These are phyloP conservation scores for Musca domestica DNA, from an alignment of 1,140 invertebrate genomes.

Conservation along the genomic window DNA sequence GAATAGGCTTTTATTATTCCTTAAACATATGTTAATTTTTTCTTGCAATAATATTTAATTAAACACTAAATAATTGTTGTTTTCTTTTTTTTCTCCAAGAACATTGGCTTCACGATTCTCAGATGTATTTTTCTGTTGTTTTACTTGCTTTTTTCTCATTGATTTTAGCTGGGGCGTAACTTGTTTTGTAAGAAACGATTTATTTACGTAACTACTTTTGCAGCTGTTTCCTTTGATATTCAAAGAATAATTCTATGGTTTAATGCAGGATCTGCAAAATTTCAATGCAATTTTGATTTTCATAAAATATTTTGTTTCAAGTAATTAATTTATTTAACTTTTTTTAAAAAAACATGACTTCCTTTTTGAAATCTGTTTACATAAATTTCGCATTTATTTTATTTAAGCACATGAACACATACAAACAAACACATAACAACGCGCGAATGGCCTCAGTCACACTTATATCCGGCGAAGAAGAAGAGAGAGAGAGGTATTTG, in stretches of 20 bases:
- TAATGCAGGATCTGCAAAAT: background rate
- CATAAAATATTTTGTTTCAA: background rate
- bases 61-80: too few relatives aligned
- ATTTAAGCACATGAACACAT: background rate
- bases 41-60: too few relatives aligned
- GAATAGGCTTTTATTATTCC: too few relatives aligned
- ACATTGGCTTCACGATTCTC: too few relatives aligned
- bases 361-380: too few relatives aligned
- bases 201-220: constrained; percentile 29
- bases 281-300: background rate
- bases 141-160: background rate
- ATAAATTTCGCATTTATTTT: background rate
- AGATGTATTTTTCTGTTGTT: background rate
- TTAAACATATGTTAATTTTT: too few relatives aligned
- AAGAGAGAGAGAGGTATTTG: too few relatives aligned
- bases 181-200: constrained; percentile 34
- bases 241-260: background rate
- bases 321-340: background rate
- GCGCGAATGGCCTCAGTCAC: too few relatives aligned
- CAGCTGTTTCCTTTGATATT: constrained; percentile 25
- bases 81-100: too few relatives aligned
- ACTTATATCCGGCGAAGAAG: too few relatives aligned
- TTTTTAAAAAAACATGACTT: constrained; percentile 5
- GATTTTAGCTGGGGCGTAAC: constrained; percentile 30
- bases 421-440: too few relatives aligned